These are phyloP conservation scores for Solenopsis fugax DNA, from an alignment of 1,140 invertebrate genomes.

Conservation along the genomic window DNA sequence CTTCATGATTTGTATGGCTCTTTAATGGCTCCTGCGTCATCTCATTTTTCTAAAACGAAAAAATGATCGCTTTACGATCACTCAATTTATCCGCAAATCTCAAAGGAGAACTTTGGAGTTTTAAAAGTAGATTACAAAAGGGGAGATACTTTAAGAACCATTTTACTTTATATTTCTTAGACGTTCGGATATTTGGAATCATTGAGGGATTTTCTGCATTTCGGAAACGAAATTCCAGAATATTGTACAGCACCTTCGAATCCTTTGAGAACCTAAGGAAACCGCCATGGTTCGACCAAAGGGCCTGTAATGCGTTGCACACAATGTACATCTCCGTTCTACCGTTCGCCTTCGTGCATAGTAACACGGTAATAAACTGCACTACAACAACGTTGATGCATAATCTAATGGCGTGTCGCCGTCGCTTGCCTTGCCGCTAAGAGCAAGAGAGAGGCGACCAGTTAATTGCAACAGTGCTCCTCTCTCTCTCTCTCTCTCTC, in stretches of 20 bases:
- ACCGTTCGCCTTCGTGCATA: constrained; percentile 38
- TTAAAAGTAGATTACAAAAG: neutral
- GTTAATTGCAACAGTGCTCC: constrained; percentile 20
- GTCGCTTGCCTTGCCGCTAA: neutral
- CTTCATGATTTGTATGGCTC: neutral
- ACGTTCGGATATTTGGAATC: neutral
- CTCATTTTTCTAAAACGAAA: neutral
- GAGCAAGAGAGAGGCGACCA: constrained; percentile 1
- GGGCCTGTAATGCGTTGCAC: constrained; percentile 29
- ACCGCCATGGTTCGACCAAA: neutral
- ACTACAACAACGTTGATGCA: constrained; percentile 59
- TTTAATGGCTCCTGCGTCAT: neutral
- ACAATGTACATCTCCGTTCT: constrained; percentile 30
- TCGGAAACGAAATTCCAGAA: neutral
- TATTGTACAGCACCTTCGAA: neutral
- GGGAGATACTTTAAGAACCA: neutral
- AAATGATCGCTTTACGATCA: neutral
- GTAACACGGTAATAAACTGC: constrained; percentile 68
- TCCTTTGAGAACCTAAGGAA: neutral
- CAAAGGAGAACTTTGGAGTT: neutral
- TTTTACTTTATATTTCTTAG: neutral
- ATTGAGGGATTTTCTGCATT: neutral
- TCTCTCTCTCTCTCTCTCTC: neutral
- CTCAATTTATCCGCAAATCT: neutral
- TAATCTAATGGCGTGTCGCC: constrained; percentile 71